A percentile compares a stretch with the other conserved stretches of the same genome.
Evolutionary conservation across 2,797 vertebrate genomes (phyloP).

Genomic region (Chaenodraco wilsoni): DNA sequence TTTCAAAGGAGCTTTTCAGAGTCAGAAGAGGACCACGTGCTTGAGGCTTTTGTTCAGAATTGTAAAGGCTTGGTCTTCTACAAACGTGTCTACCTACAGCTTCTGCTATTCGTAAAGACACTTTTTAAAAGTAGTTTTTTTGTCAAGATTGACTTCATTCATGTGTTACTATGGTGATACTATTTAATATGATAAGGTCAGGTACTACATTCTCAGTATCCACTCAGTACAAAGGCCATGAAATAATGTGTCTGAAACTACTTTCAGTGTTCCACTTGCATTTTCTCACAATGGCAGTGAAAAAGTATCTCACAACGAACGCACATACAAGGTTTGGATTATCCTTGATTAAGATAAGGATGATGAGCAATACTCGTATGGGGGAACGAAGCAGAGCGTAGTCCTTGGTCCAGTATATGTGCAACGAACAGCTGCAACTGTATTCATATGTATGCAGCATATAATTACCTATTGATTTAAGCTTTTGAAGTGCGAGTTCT

Average conservation of each 20-base stretch:
- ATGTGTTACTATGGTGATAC: too few relatives aligned
- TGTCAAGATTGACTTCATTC: too few relatives aligned
- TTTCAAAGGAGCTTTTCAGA: too few relatives aligned
- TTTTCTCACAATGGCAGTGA: constrained; percentile 13
- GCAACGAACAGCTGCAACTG: constrained; percentile 45
- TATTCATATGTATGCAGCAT: constrained; percentile 74
- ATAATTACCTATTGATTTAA: constrained; percentile 80
- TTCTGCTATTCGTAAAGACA: neutral
- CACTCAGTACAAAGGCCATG: constrained; percentile 8
- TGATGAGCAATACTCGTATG: constrained; percentile 7
- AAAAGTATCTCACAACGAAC: neutral
- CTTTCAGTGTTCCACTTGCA: constrained; percentile 29
- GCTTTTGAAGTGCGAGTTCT: constrained; percentile 62
- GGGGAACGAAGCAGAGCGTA: neutral
- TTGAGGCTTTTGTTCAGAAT: too few relatives aligned
- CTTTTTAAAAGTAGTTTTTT: neutral
- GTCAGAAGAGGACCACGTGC: too few relatives aligned
- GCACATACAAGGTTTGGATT: constrained; percentile 21
- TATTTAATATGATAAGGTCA: constrained; percentile 28
- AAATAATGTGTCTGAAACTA: constrained; percentile 20
- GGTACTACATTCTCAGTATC: constrained; percentile 10
- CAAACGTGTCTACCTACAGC: too few relatives aligned
- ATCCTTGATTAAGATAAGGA: constrained; percentile 30
- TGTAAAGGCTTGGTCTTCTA: too few relatives aligned
- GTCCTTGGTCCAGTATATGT: constrained; percentile 20